Conservation (phyloP, 1,140 invertebrate genomes). For the Sitophilus oryzae region DNA sequence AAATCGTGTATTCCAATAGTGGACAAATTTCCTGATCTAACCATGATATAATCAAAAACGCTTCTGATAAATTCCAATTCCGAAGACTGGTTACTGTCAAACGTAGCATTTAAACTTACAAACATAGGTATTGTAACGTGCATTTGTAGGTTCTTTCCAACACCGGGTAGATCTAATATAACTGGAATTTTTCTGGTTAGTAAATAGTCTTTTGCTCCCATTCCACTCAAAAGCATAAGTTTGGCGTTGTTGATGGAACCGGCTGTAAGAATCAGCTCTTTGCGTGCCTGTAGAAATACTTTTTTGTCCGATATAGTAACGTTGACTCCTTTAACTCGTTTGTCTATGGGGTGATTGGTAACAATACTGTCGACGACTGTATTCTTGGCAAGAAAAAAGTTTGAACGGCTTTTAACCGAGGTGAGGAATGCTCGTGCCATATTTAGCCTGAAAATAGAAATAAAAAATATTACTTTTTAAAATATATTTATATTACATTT, state of each 20-base stretch:
- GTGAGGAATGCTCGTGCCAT: constrained; percentile 58
- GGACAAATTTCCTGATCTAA: constrained; percentile 22
- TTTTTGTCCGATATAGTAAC: constrained; percentile 46
- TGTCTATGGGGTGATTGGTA: constrained; percentile 46
- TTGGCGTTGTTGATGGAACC: constrained; percentile 74
- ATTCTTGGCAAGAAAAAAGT: constrained; percentile 62
- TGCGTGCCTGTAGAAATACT: constrained; percentile 45
- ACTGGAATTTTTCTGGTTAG: constrained; percentile 41
- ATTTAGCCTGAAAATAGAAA: constrained; percentile 49
- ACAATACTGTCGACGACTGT: constrained; percentile 48
- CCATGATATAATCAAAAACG: constrained; percentile 28
- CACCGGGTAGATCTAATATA: constrained; percentile 45
- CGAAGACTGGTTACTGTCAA: constrained; percentile 13
- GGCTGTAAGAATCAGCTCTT: constrained; percentile 63
- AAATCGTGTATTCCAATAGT: constrained; percentile 26
- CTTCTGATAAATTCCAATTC: constrained; percentile 25
- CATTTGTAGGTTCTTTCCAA: constrained; percentile 52
- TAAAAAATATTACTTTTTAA: not conserved
- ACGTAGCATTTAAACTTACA: constrained; percentile 14
- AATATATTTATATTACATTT: constrained; percentile 1
- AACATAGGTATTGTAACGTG: constrained; percentile 42
- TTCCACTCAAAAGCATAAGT: constrained; percentile 70
- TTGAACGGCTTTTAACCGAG: constrained; percentile 53
- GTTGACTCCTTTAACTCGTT: constrained; percentile 39
- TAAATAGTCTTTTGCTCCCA: constrained; percentile 61